Base-by-base conservation (phyloP, 2,113 vertebrate species). In the Perca schrenkii region DNA sequence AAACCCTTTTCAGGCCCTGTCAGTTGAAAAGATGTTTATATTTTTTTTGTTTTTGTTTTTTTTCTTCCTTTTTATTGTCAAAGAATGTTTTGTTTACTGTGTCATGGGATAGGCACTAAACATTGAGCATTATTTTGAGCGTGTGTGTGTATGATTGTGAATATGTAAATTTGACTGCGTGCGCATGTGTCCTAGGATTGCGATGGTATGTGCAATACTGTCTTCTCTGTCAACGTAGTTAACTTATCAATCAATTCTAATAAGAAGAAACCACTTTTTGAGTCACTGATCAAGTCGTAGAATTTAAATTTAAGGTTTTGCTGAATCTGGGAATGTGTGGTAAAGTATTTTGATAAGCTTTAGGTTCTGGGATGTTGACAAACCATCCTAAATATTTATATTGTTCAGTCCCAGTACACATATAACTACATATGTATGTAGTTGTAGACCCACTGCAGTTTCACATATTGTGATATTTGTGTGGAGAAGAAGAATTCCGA, bases 21-120 rank as follows among this genome's bases (percentile, higher is more conserved):
- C 63, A 80, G 70, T 85, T 78, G 61, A 83, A 79, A 83, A 83
- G 86, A 89, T 95, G 93, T 95, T 92, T 28, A 93, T 94, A 94
- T 92, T 93, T 77, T 31, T 77, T 79, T 89, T 63, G 80, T 85
- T 69, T 67, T 74, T 77, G 0, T 72, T 79, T 87, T 63, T 83
- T 84, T 25, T 6, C 34, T 34, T 34, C 34, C 47, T 34, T 90
- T 87, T 91, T 87, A 81, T 67, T 73, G 76, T 92, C 16, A 40
- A 81, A 83, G 82, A 89, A 87, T 87, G 90, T 92, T 92, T 91
- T 86, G 88, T 92, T 94, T 78, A 90, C 80, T 63, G 83, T 92
- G 84, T 90, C 88, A 66, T 72, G 79, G 77, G 83, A 75, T 72
- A 79, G 89, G 86, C 90, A 91, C 88, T 89, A 90, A 93, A 79